Evolutionary conservation across 2,888 invertebrate species (phyloP).

Genomic region (Stegophylla sp.): DNA sequence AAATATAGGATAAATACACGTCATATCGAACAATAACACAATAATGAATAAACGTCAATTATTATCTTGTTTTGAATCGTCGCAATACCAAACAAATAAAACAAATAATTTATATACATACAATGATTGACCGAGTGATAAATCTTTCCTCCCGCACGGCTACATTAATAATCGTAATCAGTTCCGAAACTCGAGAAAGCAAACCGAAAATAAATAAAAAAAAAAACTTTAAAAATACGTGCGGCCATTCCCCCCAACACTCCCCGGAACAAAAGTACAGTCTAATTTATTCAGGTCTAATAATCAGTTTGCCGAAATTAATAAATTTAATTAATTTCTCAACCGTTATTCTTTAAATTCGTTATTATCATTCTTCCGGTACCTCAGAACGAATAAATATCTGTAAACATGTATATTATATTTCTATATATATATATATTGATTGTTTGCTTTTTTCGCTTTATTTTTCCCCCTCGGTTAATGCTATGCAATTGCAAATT

Average conservation of each 20-base stretch:
- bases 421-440: not conserved
- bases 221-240: no score
- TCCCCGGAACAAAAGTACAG: not conserved
- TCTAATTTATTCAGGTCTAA: not conserved
- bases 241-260: no score
- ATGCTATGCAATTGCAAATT: constrained; percentile 11
- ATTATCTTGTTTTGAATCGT: not conserved
- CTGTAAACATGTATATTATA: not conserved
- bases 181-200: not conserved
- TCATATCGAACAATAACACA: not conserved
- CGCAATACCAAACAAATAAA: no score
- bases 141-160: no score
- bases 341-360: not conserved
- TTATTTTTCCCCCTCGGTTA: not conserved
- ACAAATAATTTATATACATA: not conserved
- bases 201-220: no score
- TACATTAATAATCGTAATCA: not conserved
- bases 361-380: not conserved
- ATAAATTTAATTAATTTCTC: not conserved
- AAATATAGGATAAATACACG: not conserved
- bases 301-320: not conserved
- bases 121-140: not conserved
- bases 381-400: not conserved
- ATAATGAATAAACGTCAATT: not conserved
- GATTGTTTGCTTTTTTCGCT: not conserved